phyloP scores from a whole-genome alignment of 64 coral and sea anemone genomes.

The Astreopora myriophthalma region DNA sequence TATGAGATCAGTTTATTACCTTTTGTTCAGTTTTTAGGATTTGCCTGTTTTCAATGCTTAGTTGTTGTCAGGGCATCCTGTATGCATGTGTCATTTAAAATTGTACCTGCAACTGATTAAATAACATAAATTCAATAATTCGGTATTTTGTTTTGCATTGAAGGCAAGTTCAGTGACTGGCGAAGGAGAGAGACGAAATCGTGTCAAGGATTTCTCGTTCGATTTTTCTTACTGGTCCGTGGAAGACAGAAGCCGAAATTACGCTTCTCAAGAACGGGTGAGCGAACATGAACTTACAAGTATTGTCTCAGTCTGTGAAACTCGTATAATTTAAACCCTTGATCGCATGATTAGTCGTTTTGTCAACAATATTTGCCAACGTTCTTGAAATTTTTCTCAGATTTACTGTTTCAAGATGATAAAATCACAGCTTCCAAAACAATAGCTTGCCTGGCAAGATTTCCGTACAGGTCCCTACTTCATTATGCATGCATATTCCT shows the following conservation, averaged over 20 bases:
- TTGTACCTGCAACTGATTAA: no score
- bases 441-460: neutral
- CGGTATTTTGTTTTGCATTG: neutral
- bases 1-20: neutral
- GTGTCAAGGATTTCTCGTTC: slow-evolving; percentile 95
- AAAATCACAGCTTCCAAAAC: neutral
- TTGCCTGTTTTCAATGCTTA: neutral
- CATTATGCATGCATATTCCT: no score
- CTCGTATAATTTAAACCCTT: neutral
- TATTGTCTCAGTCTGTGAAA: neutral
- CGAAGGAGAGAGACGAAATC: slow-evolving; percentile 72
- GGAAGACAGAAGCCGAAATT: slow-evolving; percentile 80
- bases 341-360: neutral
- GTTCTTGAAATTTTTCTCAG: neutral
- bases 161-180: slow-evolving; percentile 81
- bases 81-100: no score
- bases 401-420: neutral
- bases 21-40: neutral
- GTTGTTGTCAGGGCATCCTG: neutral
- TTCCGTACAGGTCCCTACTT: no score
- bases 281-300: neutral
- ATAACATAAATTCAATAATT: neutral
- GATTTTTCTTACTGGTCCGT: slow-evolving; percentile 99
- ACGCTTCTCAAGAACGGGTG: slow-evolving; percentile 86
- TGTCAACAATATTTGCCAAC: neutral